Conservation (phyloP, 2,113 vertebrate species). For the Desmodus rotundus region DNA sequence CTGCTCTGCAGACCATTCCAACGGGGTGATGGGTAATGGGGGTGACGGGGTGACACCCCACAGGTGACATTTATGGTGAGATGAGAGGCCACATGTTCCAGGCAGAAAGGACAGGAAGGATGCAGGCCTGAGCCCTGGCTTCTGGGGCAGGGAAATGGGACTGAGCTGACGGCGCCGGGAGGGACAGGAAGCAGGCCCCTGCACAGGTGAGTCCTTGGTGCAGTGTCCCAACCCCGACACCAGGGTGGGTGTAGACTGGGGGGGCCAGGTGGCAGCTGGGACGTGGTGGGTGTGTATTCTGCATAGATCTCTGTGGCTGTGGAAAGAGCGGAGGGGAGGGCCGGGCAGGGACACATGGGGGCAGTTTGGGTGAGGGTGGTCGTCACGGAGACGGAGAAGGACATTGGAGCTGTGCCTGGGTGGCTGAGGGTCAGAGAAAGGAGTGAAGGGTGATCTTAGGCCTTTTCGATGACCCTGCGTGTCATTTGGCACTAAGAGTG, state of each 20-base stretch:
- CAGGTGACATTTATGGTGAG: neutral
- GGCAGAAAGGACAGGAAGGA: neutral
- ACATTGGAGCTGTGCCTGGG: neutral
- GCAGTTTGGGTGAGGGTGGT: neutral
- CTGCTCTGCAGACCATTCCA: neutral
- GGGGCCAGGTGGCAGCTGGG: too few species aligned
- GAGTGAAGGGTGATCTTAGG: neutral
- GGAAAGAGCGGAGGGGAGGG: too few species aligned
- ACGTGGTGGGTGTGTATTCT: too few species aligned
- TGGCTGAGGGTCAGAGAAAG: neutral
- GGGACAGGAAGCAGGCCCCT: too few species aligned
- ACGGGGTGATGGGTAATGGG: neutral
- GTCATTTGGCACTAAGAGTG: too few species aligned
- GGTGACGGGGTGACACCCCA: too few species aligned
- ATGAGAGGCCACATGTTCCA: neutral
- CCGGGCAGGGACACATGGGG: too few species aligned
- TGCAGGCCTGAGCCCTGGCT: neutral
- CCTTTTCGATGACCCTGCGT: neutral
- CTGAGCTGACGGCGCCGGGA: too few species aligned
- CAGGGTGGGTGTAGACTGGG: too few species aligned
- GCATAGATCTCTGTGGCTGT: too few species aligned
- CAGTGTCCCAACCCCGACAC: too few species aligned
- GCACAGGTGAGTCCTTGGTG: too few species aligned
- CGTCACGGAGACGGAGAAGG: neutral
- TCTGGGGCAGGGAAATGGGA: neutral